Base-by-base conservation (phyloP, 2,797 vertebrate species). In the Sebastes trivittatus region DNA sequence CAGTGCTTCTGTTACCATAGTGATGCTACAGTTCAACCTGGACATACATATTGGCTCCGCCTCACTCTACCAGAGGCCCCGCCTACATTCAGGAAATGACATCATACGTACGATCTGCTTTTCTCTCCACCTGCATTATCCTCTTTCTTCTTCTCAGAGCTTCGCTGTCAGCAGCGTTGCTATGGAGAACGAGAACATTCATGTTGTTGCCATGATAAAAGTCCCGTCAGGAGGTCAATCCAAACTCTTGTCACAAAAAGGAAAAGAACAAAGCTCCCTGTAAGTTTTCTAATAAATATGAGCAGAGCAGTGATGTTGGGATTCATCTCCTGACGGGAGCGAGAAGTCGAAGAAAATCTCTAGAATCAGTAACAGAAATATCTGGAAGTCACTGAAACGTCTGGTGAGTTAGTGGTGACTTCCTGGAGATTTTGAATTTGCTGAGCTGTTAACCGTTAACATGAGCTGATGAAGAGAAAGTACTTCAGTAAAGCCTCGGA, bases 51-150 rank as follows among this genome's bases (percentile, higher is more conserved):
- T 8, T 58, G 62, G 23, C 58, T 46, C 54, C 20, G n/a, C 29
- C 46, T 69, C 73, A 3, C 59, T 36, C 59, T 14, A 22, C 42
- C n/a, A 38, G 30, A 80, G 60, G 70, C 62, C 71, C 52, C 42
- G 7, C 70, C 42, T 83, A 89, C 81, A 85, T 91, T 93, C 81
- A 87, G 73, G 55, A 78, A 77, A 83, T 77, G 22, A 86, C 78
- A 87, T 78, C 72, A 70, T 69, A n/a, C 36, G 18, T 65, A 73
- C 20, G 1, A 71, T 72, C 49, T 73, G 6, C 55, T 82, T 83
- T 56, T 49, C 70, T 67, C 68, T 60, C 49, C 62, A 55, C 30
- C 25, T 77, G 46, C 38, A 2, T 9, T 75, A 74, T 49, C 10
- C 32, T 67, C 20, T 30, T 60, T 46, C 7, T 27, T 60, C 22